Percentiles rank a stretch among this genome's conserved stretches.
Evolutionary conservation across 2,797 vertebrate species (phyloP).

Genomic region (Cryptoprocta ferox): DNA sequence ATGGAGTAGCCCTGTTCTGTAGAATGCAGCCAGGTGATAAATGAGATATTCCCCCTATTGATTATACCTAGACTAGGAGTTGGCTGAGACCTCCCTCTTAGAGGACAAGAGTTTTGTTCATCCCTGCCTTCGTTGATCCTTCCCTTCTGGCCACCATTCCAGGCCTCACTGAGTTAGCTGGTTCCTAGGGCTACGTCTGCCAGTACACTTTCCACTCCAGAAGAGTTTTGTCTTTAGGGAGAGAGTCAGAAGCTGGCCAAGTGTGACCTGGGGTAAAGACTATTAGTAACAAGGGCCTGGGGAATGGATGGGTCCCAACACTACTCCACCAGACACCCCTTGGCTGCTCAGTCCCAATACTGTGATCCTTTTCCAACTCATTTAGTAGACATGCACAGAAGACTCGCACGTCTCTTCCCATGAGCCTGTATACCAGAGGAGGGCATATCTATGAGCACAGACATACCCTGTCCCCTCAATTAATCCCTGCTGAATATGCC

Average conservation of each 20-base stretch:
- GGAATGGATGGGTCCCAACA: background rate
- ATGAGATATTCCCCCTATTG: too few relatives aligned
- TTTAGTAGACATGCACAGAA: background rate
- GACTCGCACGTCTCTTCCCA: background rate
- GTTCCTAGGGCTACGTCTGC: background rate
- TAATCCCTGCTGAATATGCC: background rate
- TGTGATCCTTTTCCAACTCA: background rate
- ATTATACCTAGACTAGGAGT: background rate
- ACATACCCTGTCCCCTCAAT: background rate
- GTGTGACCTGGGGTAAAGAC: background rate
- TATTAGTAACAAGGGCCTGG: background rate
- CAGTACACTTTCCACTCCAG: background rate
- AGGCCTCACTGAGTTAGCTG: background rate
- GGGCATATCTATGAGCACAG: background rate
- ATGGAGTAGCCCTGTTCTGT: accelerated
- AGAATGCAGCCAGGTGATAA: background rate
- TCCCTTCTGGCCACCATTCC: background rate
- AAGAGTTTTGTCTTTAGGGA: background rate
- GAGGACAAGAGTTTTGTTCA: background rate
- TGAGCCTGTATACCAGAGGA: background rate
- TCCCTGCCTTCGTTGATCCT: background rate
- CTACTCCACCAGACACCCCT: background rate
- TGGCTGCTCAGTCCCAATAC: background rate
- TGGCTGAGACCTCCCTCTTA: background rate
- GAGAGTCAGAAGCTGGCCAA: background rate